Base-by-base conservation (phyloP, 2,888 invertebrate genomes). In the Dermolepida albohirtum region DNA sequence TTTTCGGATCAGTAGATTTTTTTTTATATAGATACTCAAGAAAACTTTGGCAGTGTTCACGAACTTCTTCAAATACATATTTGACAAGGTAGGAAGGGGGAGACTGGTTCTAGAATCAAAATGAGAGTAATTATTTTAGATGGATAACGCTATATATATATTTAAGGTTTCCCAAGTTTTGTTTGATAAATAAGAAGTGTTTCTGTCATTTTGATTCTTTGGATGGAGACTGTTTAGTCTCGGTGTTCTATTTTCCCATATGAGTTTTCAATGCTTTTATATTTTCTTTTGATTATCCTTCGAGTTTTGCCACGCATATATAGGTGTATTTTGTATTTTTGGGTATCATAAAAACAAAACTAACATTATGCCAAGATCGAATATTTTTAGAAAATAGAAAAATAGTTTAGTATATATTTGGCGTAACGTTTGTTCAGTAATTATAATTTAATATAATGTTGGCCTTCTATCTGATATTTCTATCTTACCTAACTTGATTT, bases 401-500 rank as follows among this genome's bases (percentile, higher is more conserved):
- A 52, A 17, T 12, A 12, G 17, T 22, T 22, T 49, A 16, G 5
- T 22, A 49, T 8, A 17, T 47, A n/a, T 57, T 62, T 62, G 47
- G 59, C 69, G 57, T 65, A 65, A 65, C 51, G 72, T 74, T 73
- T 70, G 71, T 67, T 72, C 16, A 44, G 70, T 72, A 70, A 43
- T 64, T 68, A 72, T 68, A 72, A 71, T 72, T 71, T 70, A 70
- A 73, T 78, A 79, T 75, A 81, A 79, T 82, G 82, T 84, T 83
- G 83, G 83, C 83, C 83, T 84, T 83, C 83, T 83, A 82, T 82
- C 81, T 83, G 80, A 81, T 71, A 71, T 72, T 22, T 79, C 78
- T 81, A 79, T 82, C 78, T 80, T 80, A 79, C 80, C 80, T 79
- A 81, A 79, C 82, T 82, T 62, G 82, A 72, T 73, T 74, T 74